Percentiles rank a stretch among this genome's conserved stretches.
Conservation (phyloP, 2,888 invertebrate genomes). For the Leptinotarsa rubiginosa region DNA sequence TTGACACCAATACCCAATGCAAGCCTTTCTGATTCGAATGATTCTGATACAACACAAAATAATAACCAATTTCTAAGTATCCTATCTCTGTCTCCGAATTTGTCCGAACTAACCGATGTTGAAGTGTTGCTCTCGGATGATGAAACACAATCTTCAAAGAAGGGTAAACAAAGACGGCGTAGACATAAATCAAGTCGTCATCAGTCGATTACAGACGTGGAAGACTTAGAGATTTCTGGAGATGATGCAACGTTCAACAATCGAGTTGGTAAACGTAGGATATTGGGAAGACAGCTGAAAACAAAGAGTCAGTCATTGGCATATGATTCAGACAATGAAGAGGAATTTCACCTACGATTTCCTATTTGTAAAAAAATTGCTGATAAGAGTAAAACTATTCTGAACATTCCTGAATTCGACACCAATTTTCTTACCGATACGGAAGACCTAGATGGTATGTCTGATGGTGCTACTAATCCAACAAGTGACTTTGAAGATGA, state of each 20-base stretch:
- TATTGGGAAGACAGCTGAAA: slow-evolving; percentile 14
- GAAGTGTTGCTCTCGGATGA: slow-evolving; percentile 63
- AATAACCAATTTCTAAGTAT: slow-evolving; percentile 29
- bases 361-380: slow-evolving; percentile 52
- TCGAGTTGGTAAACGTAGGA: slow-evolving; percentile 27
- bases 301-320: slow-evolving; percentile 39
- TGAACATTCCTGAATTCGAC: slow-evolving; percentile 52
- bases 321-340: slow-evolving; percentile 56
- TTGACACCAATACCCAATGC: slow-evolving; percentile 1
- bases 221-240: slow-evolving; percentile 58
- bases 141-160: slow-evolving; percentile 49
- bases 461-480: slow-evolving; percentile 51
- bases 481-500: slow-evolving; percentile 39
- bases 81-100: slow-evolving; percentile 38
- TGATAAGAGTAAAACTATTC: slow-evolving; percentile 43
- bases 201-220: slow-evolving; percentile 56
- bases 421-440: slow-evolving; percentile 60
- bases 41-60: slow-evolving; percentile 7
- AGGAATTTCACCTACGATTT: slow-evolving; percentile 47
- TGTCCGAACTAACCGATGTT: slow-evolving; percentile 60
- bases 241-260: slow-evolving; percentile 43
- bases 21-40: slow-evolving; percentile 23
- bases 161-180: slow-evolving; percentile 50
- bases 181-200: slow-evolving; percentile 47
- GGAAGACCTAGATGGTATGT: slow-evolving; percentile 64